Percentiles rank a stretch among this genome's conserved stretches.
phyloP scores from a whole-genome alignment of 2,888 invertebrate genomes.

The Sthenelais limicola region DNA sequence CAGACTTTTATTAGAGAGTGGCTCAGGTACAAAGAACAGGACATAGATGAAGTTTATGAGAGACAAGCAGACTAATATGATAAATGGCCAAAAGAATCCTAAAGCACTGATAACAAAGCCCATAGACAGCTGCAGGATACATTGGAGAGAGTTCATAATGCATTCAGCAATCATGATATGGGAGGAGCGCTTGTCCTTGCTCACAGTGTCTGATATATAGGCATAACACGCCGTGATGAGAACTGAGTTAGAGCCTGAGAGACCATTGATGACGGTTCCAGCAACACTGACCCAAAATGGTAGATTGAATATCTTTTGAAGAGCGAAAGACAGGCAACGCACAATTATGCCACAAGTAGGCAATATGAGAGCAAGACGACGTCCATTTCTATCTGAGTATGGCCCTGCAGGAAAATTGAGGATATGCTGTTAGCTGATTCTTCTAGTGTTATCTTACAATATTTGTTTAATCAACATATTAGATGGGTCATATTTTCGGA shows the following conservation, averaged over 20 bases:
- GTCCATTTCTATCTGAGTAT: conserved; percentile 2
- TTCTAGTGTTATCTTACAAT: not conserved
- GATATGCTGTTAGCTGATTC: not conserved
- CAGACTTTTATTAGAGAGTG: too few species aligned
- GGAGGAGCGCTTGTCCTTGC: not conserved
- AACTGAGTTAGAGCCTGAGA: not conserved
- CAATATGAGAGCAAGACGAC: conserved; percentile 10
- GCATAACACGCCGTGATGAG: conserved; percentile 10
- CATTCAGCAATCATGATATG: conserved; percentile 1
- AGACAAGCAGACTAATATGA: not conserved
- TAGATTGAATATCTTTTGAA: not conserved
- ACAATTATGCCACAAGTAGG: conserved; percentile 6
- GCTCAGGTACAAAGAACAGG: conserved; percentile 17
- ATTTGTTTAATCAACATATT: too few species aligned
- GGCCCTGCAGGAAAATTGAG: not conserved
- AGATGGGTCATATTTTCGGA: too few species aligned
- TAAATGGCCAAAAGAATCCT: conserved; percentile 8
- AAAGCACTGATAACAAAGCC: conserved; percentile 1
- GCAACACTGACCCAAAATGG: not conserved
- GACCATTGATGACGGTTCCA: conserved; percentile 12
- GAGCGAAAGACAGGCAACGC: conserved; percentile 1
- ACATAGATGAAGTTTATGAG: not conserved
- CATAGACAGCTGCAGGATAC: not conserved
- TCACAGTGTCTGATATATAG: conserved; percentile 14
- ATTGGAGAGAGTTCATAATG: not conserved